Evolutionary conservation across 2,888 invertebrate species (phyloP), one percentile per base, ranked within the genome.

Genomic region (Horisme vitalbata): DNA sequence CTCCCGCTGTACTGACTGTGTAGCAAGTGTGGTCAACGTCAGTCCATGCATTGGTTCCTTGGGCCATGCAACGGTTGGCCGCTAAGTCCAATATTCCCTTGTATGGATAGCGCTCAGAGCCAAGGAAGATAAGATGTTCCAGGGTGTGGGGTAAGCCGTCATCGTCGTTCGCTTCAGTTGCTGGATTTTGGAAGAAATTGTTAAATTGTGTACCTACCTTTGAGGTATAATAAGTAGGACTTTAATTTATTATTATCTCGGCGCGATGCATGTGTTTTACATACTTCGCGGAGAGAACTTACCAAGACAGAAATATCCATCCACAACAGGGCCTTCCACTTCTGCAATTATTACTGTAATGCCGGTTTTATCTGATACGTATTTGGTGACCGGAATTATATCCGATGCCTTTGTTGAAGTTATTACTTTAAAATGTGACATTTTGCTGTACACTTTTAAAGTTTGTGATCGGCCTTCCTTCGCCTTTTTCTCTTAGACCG

Each of bases 31-130:
- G 96, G 78, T 98, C 97, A 0, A 91, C 92, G 68, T 93, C 92
- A 0, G 97, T 98, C 94, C 94, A 95, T 0, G 97, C 97, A 86
- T 98, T 97, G 2, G 97, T 97, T 1, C 97, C 97, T 26, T 95
- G 95, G 1, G 97, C 97, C 68, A 97, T 91, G 70, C 96, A 97
- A 21, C 97, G 91, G 77, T 97, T 97, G 4, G 97, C 97, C 59
- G 97, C 82, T 38, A 97, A 88, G 83, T 98, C 97, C 51, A 98
- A 82, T 32, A 97, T 93, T 3, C 97, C 97, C 79, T 97, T 97
- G 76, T 94, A 97, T 0, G 97, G 97, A 74, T 96, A 97, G 8
- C 95, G 91, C 72, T 97, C 93, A 55, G 97, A 97, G 0, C 97
- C 98, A 75, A 97, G 87, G 79, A 98, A 98, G 35, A 98, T 93